Evolutionary conservation across 2,797 vertebrate species (phyloP).

Genomic region (Ispidina picta): DNA sequence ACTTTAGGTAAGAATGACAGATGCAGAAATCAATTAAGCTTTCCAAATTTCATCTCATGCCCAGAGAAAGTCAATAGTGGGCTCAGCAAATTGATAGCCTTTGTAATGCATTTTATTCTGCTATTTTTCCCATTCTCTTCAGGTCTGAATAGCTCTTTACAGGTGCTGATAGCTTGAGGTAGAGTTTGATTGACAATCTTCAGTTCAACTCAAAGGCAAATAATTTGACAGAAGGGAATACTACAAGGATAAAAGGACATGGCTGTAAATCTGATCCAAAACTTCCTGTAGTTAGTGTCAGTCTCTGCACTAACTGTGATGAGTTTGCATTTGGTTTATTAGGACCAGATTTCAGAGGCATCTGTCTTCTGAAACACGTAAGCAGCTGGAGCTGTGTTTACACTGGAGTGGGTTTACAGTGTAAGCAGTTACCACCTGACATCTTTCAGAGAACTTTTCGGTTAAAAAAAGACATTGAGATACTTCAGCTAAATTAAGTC

Average conservation of each 20-base stretch:
- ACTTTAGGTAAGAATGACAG: neutral
- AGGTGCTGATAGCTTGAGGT: neutral
- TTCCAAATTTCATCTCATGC: neutral
- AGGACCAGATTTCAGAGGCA: neutral
- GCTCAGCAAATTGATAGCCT: neutral
- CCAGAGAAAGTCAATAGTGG: neutral
- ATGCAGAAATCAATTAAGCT: slow-evolving; percentile 4
- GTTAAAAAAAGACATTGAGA: neutral
- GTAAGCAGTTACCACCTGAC: neutral
- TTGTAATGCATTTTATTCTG: neutral
- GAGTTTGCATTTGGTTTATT: neutral
- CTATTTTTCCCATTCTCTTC: neutral
- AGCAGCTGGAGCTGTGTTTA: neutral
- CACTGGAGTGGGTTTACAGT: neutral
- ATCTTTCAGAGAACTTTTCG: neutral
- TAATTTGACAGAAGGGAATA: neutral
- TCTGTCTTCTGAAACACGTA: neutral
- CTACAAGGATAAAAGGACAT: neutral
- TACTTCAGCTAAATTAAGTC: neutral
- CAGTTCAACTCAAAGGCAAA: neutral
- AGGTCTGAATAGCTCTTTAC: neutral
- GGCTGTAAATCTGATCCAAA: neutral
- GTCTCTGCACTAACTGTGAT: neutral
- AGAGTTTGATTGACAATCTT: neutral
- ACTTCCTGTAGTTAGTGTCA: neutral